Evolutionary conservation across 2,113 vertebrate species (phyloP).

Genomic region (Solenodon paradoxus): DNA sequence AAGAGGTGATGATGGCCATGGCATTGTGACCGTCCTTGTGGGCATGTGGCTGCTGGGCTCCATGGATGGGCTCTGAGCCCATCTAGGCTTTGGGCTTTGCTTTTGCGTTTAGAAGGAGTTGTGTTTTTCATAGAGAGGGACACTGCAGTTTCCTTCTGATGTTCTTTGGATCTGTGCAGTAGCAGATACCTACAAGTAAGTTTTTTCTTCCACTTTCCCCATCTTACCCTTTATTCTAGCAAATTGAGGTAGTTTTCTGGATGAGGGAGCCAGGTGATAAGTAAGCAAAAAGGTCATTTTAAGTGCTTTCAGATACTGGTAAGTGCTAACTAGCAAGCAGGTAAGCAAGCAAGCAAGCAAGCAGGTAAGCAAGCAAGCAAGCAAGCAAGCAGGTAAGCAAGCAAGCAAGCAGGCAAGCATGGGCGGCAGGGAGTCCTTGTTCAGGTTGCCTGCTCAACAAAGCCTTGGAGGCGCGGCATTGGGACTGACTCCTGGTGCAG

Average conservation of each 20-base stretch:
- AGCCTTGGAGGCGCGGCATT: neutral
- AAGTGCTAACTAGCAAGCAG: no score
- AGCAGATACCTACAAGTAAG: neutral
- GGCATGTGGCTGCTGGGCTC: no score
- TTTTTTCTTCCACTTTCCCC: neutral
- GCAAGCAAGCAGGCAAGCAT: no score
- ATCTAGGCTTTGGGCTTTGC: neutral
- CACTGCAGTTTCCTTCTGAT: neutral
- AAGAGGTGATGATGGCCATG: conserved; percentile 97
- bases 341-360: no score
- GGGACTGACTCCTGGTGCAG: neutral
- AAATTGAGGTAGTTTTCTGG: neutral
- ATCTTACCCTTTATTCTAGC: neutral
- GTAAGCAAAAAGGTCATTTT: neutral
- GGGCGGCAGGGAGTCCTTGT: neutral
- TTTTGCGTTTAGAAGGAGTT: neutral
- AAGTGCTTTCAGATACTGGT: neutral
- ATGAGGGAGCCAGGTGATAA: neutral
- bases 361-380: no score
- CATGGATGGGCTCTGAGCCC: neutral
- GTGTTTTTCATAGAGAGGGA: neutral
- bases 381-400: no score
- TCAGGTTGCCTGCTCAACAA: neutral
- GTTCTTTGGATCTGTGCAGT: neutral
- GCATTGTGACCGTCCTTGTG: conserved; percentile 88